Conservation (phyloP, 2,797 vertebrate genomes). For the Sebastiscus tertius region DNA sequence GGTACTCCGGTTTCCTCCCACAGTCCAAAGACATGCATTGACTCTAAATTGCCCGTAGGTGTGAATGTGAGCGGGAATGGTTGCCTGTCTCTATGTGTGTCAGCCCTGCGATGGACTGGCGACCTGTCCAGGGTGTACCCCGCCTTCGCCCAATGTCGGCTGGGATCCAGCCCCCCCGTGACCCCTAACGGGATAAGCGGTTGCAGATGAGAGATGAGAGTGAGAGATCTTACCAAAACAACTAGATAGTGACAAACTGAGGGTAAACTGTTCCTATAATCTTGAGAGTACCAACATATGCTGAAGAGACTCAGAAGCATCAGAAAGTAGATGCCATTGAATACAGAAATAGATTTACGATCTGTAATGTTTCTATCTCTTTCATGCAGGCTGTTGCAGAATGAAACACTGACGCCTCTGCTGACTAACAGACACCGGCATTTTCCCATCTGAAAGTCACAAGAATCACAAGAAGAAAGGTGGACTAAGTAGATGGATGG, state of each 20-base stretch:
- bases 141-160: too few species aligned
- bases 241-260: slow-evolving; percentile 2
- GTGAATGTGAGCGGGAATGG: too few species aligned
- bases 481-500: background rate
- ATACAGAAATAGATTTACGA: slow-evolving; percentile 5
- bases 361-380: slow-evolving; percentile 16
- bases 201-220: too few species aligned
- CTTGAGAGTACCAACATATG: slow-evolving; percentile 7
- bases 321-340: slow-evolving; percentile 19
- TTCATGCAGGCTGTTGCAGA: slow-evolving; percentile 3
- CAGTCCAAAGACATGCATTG: too few species aligned
- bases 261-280: slow-evolving; percentile 16
- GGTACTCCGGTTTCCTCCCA: too few species aligned
- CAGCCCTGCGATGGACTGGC: too few species aligned
- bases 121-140: too few species aligned
- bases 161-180: too few species aligned
- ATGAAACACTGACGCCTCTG: slow-evolving; percentile 1
- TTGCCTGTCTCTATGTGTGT: too few species aligned
- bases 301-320: background rate
- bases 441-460: slow-evolving; percentile 3
- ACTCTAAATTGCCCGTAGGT: too few species aligned
- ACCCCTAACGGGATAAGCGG: too few species aligned
- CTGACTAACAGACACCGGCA: background rate
- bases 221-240: too few species aligned
- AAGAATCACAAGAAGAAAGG: background rate